phyloP scores from a whole-genome alignment of 1,140 invertebrate species.

The Belonocnema kinseyi region DNA sequence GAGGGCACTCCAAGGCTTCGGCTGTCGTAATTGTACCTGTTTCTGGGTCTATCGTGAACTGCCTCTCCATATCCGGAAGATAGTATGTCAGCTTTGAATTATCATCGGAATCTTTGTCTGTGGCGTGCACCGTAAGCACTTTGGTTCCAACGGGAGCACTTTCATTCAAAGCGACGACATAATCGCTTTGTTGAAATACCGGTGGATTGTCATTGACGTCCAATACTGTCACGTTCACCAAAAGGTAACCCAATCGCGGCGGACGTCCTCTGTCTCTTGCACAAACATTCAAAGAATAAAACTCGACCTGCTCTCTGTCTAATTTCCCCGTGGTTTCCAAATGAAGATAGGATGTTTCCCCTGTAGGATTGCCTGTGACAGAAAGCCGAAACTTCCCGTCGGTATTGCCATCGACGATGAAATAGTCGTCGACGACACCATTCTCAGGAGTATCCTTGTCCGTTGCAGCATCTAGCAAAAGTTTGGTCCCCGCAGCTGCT shows the following conservation, averaged over 20 bases:
- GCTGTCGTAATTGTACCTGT: slow-evolving; percentile 90
- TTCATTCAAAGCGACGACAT: slow-evolving; percentile 93
- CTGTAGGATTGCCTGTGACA: slow-evolving; percentile 90
- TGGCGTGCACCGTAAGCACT: slow-evolving; percentile 92
- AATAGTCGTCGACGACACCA: slow-evolving; percentile 90
- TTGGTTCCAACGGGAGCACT: slow-evolving; percentile 90
- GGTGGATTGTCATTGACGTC: slow-evolving; percentile 98
- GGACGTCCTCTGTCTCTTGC: slow-evolving; percentile 90
- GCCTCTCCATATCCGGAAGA: slow-evolving; percentile 87
- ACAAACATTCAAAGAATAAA: slow-evolving; percentile 92
- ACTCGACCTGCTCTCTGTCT: slow-evolving; percentile 89
- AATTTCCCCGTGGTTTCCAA: slow-evolving; percentile 92
- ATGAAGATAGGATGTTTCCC: slow-evolving; percentile 92
- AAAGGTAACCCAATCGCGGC: slow-evolving; percentile 86
- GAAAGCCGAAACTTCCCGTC: slow-evolving; percentile 91
- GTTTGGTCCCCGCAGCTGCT: slow-evolving; percentile 88
- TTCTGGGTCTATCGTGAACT: slow-evolving; percentile 92
- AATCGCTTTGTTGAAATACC: slow-evolving; percentile 94
- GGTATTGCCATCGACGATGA: slow-evolving; percentile 90
- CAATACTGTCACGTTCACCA: slow-evolving; percentile 92
- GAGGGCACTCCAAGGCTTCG: slow-evolving; percentile 87
- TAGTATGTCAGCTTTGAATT: slow-evolving; percentile 96
- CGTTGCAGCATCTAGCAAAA: slow-evolving; percentile 90
- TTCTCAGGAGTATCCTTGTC: slow-evolving; percentile 92
- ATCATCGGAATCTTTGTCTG: slow-evolving; percentile 92